Evolutionary conservation across 2,888 invertebrate genomes (phyloP).

Genomic region (Cephalotes varians): DNA sequence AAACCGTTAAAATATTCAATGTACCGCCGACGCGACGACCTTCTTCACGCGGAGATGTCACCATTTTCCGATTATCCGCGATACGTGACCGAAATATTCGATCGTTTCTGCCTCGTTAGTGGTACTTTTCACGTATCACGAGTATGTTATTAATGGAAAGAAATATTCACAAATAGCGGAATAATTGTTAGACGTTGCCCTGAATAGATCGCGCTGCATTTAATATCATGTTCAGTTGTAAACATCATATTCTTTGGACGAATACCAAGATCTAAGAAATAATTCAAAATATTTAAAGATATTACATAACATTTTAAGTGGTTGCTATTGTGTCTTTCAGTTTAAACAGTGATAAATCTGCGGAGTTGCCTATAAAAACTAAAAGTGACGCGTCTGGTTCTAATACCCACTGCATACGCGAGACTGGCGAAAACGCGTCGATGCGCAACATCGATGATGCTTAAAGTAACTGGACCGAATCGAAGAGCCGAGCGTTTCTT

Average conservation of each 20-base stretch:
- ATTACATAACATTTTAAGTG: neutral
- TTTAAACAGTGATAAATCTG: constrained; percentile 5
- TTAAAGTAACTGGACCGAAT: constrained; percentile 4
- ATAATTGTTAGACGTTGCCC: neutral
- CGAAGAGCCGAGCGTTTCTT: constrained; percentile 6
- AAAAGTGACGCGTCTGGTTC: neutral
- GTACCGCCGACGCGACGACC: constrained; percentile 65
- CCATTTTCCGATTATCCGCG: constrained; percentile 65
- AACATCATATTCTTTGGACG: neutral
- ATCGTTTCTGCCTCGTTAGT: neutral
- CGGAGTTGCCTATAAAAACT: constrained; percentile 16
- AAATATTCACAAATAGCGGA: constrained; percentile 3
- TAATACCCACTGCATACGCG: neutral
- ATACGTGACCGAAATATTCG: constrained; percentile 65
- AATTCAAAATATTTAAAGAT: neutral
- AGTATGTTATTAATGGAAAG: neutral
- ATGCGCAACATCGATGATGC: neutral
- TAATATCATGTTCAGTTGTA: neutral
- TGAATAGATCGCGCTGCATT: neutral
- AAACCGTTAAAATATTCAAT: constrained; percentile 78
- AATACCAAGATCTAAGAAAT: neutral
- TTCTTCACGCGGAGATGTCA: constrained; percentile 56
- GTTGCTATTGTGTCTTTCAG: neutral
- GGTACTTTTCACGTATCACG: neutral
- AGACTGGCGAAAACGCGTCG: constrained; percentile 5